Evolutionary conservation across 2,888 invertebrate genomes (phyloP), one percentile per base, ranked within the genome.

Genomic region (Drosophila ustulata): DNA sequence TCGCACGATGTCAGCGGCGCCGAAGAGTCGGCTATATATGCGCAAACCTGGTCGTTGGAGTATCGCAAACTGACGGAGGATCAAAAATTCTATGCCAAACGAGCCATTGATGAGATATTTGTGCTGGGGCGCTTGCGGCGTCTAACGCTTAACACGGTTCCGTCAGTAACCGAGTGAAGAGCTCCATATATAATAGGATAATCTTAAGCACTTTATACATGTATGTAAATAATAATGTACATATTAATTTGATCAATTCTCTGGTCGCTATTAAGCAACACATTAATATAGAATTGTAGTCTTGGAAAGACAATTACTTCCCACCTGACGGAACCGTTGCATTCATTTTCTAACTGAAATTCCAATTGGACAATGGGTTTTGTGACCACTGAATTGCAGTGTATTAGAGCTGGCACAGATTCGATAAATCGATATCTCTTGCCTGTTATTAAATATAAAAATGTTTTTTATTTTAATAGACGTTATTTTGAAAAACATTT

Each of bases 71-170:
- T 87, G 0, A 84, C 75, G 26, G 88, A 87, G 23, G 82, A 82
- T 23, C 82, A 82, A 49, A 81, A 87, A 25, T 87, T 82, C 56
- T 87, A 73, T 56, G 82, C 82, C 34, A 87, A 87, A 51, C 63
- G 79, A 25, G 88, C 82, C 5, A 87, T 87, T 52, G 82, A 82
- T 69, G 82, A 82, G 46, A 87, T 87, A n/a, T 78, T 82, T 53
- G 85, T 87, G 7, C 41, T 77, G 8, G 88, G 82, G 1, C 69
- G 82, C 2, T 62, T 82, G 11, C 57, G 85, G n/a, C 85, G 88
- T 1, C 55, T 82, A 34, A 82, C 78, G 23, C 43, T 75, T 7
- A 78, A 64, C n/a, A 84, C 69, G n/a, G 82, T 87, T 13, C 75
- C 87, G 47, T 46, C 84, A 7, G 62, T 69, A 3, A 75, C 84